phyloP scores from a whole-genome alignment of 2,113 vertebrate genomes.

The Tympanuchus pallidicinctus region DNA sequence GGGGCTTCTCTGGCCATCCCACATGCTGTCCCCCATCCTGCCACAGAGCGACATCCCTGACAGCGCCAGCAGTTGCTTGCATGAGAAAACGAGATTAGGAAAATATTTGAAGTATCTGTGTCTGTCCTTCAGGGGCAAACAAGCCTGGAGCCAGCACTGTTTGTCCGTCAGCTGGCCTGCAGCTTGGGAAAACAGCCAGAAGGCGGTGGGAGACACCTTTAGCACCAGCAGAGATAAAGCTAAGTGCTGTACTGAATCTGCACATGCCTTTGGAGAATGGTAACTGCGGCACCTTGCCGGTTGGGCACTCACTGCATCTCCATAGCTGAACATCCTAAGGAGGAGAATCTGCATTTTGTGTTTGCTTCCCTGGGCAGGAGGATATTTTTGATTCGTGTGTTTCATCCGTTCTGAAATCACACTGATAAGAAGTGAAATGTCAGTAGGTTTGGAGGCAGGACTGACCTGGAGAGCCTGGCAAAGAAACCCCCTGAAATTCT shows the following conservation, averaged over 20 bases:
- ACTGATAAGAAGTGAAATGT: not conserved
- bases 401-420: not conserved
- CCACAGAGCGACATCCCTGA: not conserved
- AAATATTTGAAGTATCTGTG: slow-evolving; percentile 35
- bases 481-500: not conserved
- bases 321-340: not conserved
- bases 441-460: not conserved
- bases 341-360: not conserved
- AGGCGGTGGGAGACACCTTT: not conserved
- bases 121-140: slow-evolving; percentile 34
- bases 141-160: slow-evolving; percentile 16
- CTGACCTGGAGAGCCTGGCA: not conserved
- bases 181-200: slow-evolving; percentile 38
- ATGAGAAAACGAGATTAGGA: slow-evolving; percentile 55
- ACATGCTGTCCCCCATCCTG: not conserved
- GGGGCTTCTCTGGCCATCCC: not conserved
- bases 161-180: not conserved
- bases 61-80: not conserved
- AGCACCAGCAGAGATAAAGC: not conserved
- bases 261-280: not conserved
- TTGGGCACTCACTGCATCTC: not conserved
- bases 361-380: not conserved
- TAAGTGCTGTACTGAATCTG: not conserved
- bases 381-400: not conserved
- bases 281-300: not conserved